Evolutionary conservation across 1,140 invertebrate species (phyloP).

Genomic region (Nebria ingens): DNA sequence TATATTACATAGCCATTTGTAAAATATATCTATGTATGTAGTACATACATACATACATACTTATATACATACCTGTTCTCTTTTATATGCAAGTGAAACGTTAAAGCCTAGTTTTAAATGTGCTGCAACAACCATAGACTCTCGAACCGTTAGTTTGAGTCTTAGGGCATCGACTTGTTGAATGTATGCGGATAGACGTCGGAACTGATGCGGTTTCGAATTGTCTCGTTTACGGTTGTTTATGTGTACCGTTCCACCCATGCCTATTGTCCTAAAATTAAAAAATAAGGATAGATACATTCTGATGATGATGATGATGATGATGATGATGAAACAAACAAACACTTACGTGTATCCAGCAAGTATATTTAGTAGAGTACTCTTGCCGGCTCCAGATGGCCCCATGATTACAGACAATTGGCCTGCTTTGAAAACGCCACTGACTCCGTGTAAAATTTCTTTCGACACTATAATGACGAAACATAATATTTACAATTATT

Average conservation of each 20-base stretch:
- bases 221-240: constrained; percentile 35
- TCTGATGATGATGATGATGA: no score
- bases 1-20: no score
- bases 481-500: no score
- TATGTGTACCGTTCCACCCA: constrained; percentile 38
- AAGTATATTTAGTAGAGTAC: constrained; percentile 59
- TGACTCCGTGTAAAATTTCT: constrained; percentile 53
- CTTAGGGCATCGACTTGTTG: constrained; percentile 83
- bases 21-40: no score
- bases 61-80: constrained; percentile 47
- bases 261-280: constrained; percentile 39
- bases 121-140: constrained; percentile 77
- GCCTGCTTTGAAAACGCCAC: constrained; percentile 59
- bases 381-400: constrained; percentile 74
- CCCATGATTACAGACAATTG: constrained; percentile 78
- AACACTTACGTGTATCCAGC: constrained; percentile 59
- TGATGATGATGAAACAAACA: no score
- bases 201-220: constrained; percentile 59
- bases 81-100: constrained; percentile 48
- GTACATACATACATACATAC: no score
- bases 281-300: neutral
- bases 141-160: constrained; percentile 69
- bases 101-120: constrained; percentile 73
- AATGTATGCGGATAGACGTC: constrained; percentile 81
- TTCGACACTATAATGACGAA: constrained; percentile 28